A percentile compares a stretch with the other conserved stretches of the same genome.
phyloP scores from a whole-genome alignment of 2,113 vertebrate genomes.

The Sylvietta virens region DNA sequence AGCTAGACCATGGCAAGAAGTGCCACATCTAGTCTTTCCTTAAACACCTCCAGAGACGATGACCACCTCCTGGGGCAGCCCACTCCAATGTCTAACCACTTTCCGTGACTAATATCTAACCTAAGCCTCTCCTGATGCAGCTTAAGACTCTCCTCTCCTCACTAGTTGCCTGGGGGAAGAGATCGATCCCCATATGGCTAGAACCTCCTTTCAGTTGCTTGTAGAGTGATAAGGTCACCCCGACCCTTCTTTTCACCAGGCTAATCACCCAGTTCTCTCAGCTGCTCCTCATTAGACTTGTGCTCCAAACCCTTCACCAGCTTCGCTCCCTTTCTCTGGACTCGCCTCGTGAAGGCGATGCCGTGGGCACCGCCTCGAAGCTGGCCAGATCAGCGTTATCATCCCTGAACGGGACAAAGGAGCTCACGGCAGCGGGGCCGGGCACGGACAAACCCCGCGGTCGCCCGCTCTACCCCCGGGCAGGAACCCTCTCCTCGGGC shows the following conservation, averaged over 20 bases:
- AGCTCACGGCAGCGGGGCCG: neutral
- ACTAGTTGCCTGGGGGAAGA: neutral
- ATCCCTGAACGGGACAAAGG: neutral
- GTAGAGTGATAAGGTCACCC: neutral
- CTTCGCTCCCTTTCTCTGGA: neutral
- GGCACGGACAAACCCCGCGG: neutral
- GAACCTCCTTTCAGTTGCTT: neutral
- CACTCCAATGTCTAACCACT: neutral
- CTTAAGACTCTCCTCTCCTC: neutral
- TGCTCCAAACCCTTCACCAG: neutral
- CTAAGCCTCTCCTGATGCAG: neutral
- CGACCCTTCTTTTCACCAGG: neutral
- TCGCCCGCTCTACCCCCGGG: no score
- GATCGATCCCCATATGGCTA: neutral
- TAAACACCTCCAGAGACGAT: neutral
- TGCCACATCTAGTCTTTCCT: neutral
- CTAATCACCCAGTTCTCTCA: neutral
- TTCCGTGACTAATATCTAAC: neutral
- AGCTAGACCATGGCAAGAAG: neutral
- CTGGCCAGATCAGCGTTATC: rapidly evolving
- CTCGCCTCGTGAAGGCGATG: neutral
- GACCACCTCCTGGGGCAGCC: neutral
- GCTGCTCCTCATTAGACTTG: no score
- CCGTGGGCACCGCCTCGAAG: neutral
- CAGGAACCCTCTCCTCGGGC: neutral